phyloP scores from a whole-genome alignment of 1,140 invertebrate species.

The Caerostris extrusa region DNA sequence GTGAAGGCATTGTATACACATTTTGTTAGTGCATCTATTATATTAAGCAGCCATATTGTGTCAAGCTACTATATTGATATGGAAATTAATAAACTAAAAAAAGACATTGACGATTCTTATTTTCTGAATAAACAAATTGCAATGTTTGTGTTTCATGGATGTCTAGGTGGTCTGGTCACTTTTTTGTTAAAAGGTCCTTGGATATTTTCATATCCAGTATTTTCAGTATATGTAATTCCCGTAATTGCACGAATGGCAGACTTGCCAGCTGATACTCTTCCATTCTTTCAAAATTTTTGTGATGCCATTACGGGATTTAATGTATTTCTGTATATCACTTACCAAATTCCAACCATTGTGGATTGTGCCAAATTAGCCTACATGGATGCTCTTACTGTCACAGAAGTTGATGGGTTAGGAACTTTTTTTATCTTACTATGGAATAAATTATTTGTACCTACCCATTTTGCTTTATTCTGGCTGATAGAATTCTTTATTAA shows the following conservation, averaged over 20 bases:
- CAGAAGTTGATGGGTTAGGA: constrained; percentile 81
- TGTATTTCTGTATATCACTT: constrained; percentile 82
- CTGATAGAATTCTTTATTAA: constrained; percentile 81
- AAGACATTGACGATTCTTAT: constrained; percentile 79
- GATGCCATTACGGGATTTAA: constrained; percentile 82
- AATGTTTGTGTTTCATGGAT: constrained; percentile 81
- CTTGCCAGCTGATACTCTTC: constrained; percentile 82
- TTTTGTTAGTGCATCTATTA: constrained; percentile 82
- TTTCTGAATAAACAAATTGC: constrained; percentile 81
- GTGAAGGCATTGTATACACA: constrained; percentile 84
- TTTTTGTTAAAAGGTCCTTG: constrained; percentile 83
- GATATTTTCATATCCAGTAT: constrained; percentile 80
- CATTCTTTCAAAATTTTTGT: constrained; percentile 83
- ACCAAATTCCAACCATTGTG: constrained; percentile 82
- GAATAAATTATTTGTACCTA: constrained; percentile 82
- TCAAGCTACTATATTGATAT: constrained; percentile 82
- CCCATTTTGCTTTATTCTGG: constrained; percentile 83
- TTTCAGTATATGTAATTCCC: constrained; percentile 83
- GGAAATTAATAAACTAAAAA: constrained; percentile 79
- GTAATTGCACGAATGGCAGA: constrained; percentile 82
- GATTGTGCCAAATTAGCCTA: constrained; percentile 81
- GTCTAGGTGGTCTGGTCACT: constrained; percentile 82
- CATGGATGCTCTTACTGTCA: constrained; percentile 78
- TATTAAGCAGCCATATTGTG: constrained; percentile 82
- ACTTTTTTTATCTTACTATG: constrained; percentile 81